Evolutionary conservation across 1,140 invertebrate species (phyloP), one percentile per base, ranked within the genome.

Genomic region (Papilio xuthus): DNA sequence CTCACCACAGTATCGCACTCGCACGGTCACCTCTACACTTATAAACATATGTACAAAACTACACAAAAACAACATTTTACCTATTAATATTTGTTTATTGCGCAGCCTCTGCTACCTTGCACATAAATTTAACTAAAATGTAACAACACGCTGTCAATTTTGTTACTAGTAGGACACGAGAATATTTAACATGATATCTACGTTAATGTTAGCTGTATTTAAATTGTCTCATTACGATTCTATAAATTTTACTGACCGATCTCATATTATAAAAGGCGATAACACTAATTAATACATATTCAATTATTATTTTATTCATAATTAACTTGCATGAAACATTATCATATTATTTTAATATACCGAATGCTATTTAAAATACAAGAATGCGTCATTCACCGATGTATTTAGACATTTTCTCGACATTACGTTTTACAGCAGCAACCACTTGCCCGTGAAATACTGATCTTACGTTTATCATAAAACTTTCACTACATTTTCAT

Each of bases 251-350:
- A 4, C 60, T 28, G 60, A 28, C 23, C 26, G 60, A 63, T 15
- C 4, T 63, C 23, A 63, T 63, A n/a, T n/a, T n/a, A 28, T 28
- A 63, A 63, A 4, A 37, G 4, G 3, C n/a, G 60, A 63, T 28
- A 63, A 63, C 60, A 28, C 13, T 63, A 63, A 63, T 28, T 28
- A 28, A 63, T 63, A 63, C 13, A 28, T 28, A 63, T 32, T 63
- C 15, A 28, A 63, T 13, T 28, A 15, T 28, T 15, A 63, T 63
- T 63, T 28, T 63, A 63, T 28, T 63, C 4, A 15, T 28, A 28
- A 23, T 28, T 63, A 63, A 60, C 20, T n/a, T 23, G 53, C 53
- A 23, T 10, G 20, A 26, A 60, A 8, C 3, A 12, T 60, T 60
- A 23, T 60, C 0, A 18, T 50, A 18, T 1, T 50, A 4, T 18